phyloP scores from a whole-genome alignment of 2,888 invertebrate genomes.

The Zaprionus obscuricornis region DNA sequence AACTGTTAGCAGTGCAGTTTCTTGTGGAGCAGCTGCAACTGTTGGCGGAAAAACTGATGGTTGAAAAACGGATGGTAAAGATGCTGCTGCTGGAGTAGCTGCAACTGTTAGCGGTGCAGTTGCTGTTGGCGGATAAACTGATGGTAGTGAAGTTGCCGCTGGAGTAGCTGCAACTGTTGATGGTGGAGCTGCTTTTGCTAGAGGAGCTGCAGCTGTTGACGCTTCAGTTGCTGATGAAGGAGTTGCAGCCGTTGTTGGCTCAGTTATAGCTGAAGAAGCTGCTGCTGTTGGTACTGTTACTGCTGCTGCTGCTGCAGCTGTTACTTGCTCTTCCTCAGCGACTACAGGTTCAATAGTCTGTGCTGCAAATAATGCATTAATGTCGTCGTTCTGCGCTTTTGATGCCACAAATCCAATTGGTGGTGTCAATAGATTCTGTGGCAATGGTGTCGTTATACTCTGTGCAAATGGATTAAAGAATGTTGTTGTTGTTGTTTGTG shows the following conservation, averaged over 20 bases:
- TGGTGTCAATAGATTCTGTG: slow-evolving; percentile 45
- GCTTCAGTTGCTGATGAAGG: no score
- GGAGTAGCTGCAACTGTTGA: slow-evolving; percentile 2
- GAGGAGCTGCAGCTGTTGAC: neutral
- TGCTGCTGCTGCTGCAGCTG: neutral
- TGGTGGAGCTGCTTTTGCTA: slow-evolving; percentile 4
- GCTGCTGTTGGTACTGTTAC: neutral
- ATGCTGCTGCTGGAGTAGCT: no score
- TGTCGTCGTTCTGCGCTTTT: slow-evolving; percentile 5
- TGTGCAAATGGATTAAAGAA: slow-evolving; percentile 64
- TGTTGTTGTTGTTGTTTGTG: slow-evolving; percentile 47
- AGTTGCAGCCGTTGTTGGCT: no score
- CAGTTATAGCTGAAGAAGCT: no score
- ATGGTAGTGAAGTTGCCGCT: no score
- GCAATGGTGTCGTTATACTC: slow-evolving; percentile 49
- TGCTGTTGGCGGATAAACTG: no score
- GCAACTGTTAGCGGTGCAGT: no score
- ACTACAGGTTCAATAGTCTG: slow-evolving; percentile 59
- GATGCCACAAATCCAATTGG: slow-evolving; percentile 57
- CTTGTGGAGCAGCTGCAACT: neutral
- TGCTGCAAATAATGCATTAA: slow-evolving; percentile 14
- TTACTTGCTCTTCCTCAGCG: no score
- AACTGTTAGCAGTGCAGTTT: neutral
- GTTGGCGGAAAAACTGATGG: no score
- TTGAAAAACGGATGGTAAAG: neutral